Conservation (phyloP, 2,113 vertebrate species). For the Aegithalos caudatus region DNA sequence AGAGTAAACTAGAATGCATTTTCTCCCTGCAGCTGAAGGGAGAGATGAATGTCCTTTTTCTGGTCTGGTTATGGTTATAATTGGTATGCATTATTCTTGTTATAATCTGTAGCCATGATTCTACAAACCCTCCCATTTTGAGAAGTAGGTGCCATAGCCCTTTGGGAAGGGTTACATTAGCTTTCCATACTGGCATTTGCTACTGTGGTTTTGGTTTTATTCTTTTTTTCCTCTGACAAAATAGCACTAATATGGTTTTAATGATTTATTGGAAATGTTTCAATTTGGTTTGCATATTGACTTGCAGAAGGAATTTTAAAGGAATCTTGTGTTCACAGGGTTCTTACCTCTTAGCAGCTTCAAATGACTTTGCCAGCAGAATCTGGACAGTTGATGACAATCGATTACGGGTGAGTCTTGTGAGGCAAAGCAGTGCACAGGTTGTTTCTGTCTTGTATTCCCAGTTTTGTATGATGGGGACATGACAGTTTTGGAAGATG, state of each 20-base stretch:
- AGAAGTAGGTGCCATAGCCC: background rate
- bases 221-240: background rate
- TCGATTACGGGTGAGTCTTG: slow-evolving; percentile 85
- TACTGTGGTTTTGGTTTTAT: background rate
- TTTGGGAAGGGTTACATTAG: background rate
- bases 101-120: background rate
- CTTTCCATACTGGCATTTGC: background rate
- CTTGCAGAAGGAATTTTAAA: background rate
- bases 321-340: slow-evolving; percentile 75
- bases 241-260: background rate
- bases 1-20: rapidly evolving
- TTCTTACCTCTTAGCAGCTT: slow-evolving; percentile 91
- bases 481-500: background rate
- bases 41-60: background rate
- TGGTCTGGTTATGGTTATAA: background rate
- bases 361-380: slow-evolving; percentile 96
- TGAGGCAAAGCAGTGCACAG: background rate
- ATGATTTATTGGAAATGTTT: background rate
- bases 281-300: background rate
- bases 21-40: background rate
- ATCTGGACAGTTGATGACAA: slow-evolving; percentile 98
- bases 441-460: background rate
- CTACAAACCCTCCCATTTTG: background rate
- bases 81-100: background rate
- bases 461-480: background rate